phyloP scores from a whole-genome alignment of 2,888 invertebrate genomes.

The Lymantria monacha region DNA sequence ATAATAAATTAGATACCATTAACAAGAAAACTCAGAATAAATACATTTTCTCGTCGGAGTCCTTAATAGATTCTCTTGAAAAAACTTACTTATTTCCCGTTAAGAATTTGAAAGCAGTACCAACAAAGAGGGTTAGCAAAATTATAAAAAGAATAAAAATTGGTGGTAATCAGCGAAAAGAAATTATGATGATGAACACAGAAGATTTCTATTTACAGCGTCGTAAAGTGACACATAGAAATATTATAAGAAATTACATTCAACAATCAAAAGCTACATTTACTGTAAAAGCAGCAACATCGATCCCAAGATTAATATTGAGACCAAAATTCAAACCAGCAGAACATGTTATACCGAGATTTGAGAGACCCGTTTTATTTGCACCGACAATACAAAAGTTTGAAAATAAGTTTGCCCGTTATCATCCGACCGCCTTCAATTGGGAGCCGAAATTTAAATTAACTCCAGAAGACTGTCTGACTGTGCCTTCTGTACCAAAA shows the following conservation, averaged over 20 bases:
- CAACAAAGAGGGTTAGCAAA: slow-evolving; percentile 31
- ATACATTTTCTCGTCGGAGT: slow-evolving; percentile 7
- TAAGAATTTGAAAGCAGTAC: slow-evolving; percentile 22
- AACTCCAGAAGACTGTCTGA: slow-evolving; percentile 12
- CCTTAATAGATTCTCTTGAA: slow-evolving; percentile 34
- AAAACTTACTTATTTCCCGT: slow-evolving; percentile 43
- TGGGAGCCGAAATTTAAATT: slow-evolving; percentile 38
- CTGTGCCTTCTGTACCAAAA: slow-evolving; percentile 2
- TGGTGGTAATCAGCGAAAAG: slow-evolving; percentile 30
- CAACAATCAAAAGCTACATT: neutral
- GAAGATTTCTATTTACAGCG: slow-evolving; percentile 44
- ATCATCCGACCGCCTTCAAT: slow-evolving; percentile 25
- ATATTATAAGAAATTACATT: slow-evolving; percentile 10
- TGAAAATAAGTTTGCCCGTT: slow-evolving; percentile 9
- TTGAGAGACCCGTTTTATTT: slow-evolving; percentile 7
- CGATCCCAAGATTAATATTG: slow-evolving; percentile 31
- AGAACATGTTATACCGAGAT: slow-evolving; percentile 12
- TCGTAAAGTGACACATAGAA: slow-evolving; percentile 25
- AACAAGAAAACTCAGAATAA: neutral
- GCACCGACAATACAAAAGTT: neutral
- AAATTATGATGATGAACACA: slow-evolving; percentile 40
- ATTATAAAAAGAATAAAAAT: slow-evolving; percentile 38
- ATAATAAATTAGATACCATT: neutral
- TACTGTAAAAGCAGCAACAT: slow-evolving; percentile 1
- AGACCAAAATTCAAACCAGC: slow-evolving; percentile 40